Conservation (phyloP, 2,113 vertebrate species). For the Romanogobio albipinnatus region DNA sequence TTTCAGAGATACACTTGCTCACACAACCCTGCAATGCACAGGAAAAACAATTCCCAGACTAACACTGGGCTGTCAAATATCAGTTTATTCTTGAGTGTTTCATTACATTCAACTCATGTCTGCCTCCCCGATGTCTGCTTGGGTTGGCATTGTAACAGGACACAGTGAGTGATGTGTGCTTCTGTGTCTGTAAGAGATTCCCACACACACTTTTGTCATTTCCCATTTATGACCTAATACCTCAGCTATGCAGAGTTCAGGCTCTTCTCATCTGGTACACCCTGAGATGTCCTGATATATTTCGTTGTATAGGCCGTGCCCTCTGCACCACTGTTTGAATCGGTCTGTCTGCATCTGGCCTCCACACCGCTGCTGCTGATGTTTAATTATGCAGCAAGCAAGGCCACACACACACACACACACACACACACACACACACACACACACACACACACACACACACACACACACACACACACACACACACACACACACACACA, state of each 20-base stretch:
- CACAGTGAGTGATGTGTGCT: conserved; percentile 1
- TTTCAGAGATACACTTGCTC: not conserved
- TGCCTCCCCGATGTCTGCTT: conserved; percentile 22
- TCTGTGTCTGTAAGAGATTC: not conserved
- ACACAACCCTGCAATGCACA: not conserved
- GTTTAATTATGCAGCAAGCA: conserved; percentile 69
- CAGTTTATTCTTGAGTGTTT: conserved; percentile 16
- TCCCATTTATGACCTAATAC: conserved; percentile 15
- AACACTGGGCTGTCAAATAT: conserved; percentile 3
- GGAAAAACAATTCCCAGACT: not conserved
- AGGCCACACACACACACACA: conserved; percentile 29
- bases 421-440: conserved; percentile 24
- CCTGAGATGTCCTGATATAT: not conserved
- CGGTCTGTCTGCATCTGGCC: conserved; percentile 38
- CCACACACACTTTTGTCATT: conserved; percentile 6
- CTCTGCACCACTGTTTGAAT: conserved; percentile 20
- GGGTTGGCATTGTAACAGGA: conserved; percentile 18
- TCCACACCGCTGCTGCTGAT: conserved; percentile 52
- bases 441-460: conserved; percentile 27
- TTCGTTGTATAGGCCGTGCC: conserved; percentile 22
- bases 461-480: conserved; percentile 31
- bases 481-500: conserved; percentile 28
- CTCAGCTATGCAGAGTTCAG: conserved; percentile 24
- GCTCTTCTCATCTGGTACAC: not conserved
- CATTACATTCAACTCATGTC: conserved; percentile 22